Percentiles rank a stretch among this genome's conserved stretches.
These are phyloP conservation scores for Ephestia elutella DNA, from an alignment of 1,140 invertebrate species.

Conservation along the genomic window DNA sequence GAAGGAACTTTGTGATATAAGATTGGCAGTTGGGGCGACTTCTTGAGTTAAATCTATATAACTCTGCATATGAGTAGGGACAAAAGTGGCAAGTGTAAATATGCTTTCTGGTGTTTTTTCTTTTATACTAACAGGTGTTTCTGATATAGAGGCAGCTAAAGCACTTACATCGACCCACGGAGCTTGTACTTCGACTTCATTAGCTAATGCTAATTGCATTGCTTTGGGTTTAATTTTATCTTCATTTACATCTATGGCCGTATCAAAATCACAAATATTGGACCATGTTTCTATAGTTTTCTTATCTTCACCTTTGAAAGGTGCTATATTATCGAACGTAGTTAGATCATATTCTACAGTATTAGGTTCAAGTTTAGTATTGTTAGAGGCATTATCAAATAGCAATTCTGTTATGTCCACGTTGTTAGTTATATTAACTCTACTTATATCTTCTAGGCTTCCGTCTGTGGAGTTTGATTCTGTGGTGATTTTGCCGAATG, in stretches of 20 bases:
- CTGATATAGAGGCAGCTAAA: constrained; percentile 74
- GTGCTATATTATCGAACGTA: constrained; percentile 38
- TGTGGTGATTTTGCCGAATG: constrained; percentile 64
- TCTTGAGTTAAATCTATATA: constrained; percentile 75
- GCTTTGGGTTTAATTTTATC: constrained; percentile 72
- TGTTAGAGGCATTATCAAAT: constrained; percentile 49
- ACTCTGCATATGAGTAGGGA: constrained; percentile 83
- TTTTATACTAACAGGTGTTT: constrained; percentile 72
- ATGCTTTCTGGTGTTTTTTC: constrained; percentile 73
- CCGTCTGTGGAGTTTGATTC: constrained; percentile 62
- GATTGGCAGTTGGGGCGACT: constrained; percentile 45
- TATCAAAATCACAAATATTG: constrained; percentile 35
- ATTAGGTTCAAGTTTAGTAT: constrained; percentile 29
- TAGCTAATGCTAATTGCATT: constrained; percentile 80
- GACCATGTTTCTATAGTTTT: constrained; percentile 41
- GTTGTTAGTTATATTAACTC: constrained; percentile 42
- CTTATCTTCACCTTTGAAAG: constrained; percentile 43
- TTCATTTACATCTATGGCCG: constrained; percentile 5
- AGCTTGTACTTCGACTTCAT: constrained; percentile 82
- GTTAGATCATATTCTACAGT: constrained; percentile 54
- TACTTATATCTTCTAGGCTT: constrained; percentile 55
- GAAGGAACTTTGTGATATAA: constrained; percentile 46
- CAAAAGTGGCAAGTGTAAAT: constrained; percentile 74
- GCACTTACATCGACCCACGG: constrained; percentile 83
- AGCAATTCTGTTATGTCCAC: constrained; percentile 63